A percentile compares a stretch with the other conserved stretches of the same genome.
Conservation (phyloP, 2,797 vertebrate genomes). For the Chloroceryle amazona region DNA sequence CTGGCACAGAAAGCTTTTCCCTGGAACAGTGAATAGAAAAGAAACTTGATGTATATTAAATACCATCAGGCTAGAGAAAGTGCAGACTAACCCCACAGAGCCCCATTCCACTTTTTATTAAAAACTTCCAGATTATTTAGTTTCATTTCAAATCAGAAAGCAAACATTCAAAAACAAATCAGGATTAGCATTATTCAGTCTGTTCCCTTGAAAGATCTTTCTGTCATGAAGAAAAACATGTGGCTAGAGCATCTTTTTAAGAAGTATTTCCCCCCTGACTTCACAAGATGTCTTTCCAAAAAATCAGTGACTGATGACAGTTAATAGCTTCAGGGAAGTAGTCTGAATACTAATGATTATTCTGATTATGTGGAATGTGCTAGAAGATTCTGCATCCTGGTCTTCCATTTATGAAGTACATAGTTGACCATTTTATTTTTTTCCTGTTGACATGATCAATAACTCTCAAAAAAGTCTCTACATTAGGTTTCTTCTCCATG, state of each 20-base stretch:
- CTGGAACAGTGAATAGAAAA: not conserved
- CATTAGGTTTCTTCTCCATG: not conserved
- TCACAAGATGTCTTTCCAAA: not conserved
- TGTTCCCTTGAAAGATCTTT: not conserved
- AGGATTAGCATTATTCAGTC: not conserved
- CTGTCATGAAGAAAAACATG: not conserved
- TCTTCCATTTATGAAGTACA: not conserved
- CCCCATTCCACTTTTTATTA: not conserved
- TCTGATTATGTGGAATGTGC: not conserved
- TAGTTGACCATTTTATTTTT: not conserved
- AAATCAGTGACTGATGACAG: not conserved
- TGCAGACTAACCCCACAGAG: not conserved
- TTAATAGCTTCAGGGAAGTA: not conserved
- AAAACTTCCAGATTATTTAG: not conserved
- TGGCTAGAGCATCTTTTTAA: not conserved
- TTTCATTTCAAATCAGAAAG: not conserved
- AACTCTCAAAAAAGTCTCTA: not conserved
- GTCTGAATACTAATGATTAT: constrained; percentile 24
- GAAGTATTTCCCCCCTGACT: not conserved
- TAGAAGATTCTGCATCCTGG: not conserved
- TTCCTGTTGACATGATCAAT: not conserved
- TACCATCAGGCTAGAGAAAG: not conserved
- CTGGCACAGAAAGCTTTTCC: not conserved
- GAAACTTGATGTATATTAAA: not conserved
- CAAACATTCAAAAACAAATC: not conserved